Conservation (phyloP, 2,113 vertebrate genomes). For the Chionomys nivalis region DNA sequence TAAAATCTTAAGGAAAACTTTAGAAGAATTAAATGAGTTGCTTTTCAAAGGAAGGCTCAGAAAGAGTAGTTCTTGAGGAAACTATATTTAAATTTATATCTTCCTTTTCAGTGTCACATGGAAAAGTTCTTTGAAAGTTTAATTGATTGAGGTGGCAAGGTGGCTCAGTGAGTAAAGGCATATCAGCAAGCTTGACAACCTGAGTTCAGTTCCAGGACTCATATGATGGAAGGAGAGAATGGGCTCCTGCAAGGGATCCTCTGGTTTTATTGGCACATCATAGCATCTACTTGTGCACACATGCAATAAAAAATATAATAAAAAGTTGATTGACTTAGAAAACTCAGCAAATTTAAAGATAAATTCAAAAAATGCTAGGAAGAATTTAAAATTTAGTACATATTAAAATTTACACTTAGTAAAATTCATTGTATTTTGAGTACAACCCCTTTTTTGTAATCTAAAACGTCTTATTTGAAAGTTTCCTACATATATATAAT, state of each 20-base stretch:
- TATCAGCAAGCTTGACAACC: background rate
- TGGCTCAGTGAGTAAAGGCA: background rate
- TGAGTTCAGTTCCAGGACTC: background rate
- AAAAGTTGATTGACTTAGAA: background rate
- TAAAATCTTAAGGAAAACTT: conserved; percentile 26
- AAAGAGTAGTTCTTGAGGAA: conserved; percentile 50
- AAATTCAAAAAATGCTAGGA: background rate
- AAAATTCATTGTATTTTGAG: background rate
- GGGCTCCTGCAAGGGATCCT: background rate
- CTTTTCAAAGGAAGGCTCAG: conserved; percentile 9
- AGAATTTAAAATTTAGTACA: background rate
- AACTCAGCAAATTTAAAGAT: background rate
- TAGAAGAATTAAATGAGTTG: background rate
- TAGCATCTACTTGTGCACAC: background rate
- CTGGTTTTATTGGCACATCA: background rate
- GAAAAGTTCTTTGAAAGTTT: conserved; percentile 34
- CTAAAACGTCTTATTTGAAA: background rate
- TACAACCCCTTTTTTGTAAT: background rate
- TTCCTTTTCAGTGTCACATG: conserved; percentile 7
- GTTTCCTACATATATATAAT: background rate
- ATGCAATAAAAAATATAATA: background rate
- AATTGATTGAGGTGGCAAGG: background rate
- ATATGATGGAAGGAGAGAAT: background rate
- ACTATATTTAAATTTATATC: conserved; percentile 1
- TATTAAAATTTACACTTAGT: conserved; percentile 29